These are phyloP conservation scores for Acronicta leporina DNA, from an alignment of 2,888 invertebrate genomes.

Conservation along the genomic window DNA sequence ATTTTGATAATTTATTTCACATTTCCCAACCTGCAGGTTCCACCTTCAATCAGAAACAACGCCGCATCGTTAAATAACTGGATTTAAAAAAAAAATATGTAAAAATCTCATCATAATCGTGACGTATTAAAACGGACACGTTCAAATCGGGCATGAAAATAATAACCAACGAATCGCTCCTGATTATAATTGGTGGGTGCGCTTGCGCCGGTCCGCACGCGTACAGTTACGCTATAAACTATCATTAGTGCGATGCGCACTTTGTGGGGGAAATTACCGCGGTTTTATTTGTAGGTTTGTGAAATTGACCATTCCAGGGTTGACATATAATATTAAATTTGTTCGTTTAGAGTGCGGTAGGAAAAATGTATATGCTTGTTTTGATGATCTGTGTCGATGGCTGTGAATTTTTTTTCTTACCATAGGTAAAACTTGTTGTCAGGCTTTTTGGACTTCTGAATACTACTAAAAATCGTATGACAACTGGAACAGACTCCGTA, in stretches of 20 bases:
- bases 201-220: slow-evolving; percentile 57
- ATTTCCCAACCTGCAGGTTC: slow-evolving; percentile 1
- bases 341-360: background rate
- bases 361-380: background rate
- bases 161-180: slow-evolving; percentile 70
- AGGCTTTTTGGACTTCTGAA: no score
- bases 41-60: slow-evolving; percentile 27
- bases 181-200: slow-evolving; percentile 75
- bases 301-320: slow-evolving; percentile 58
- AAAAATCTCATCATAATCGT: slow-evolving; percentile 47
- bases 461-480: no score
- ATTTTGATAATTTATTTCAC: slow-evolving; percentile 20
- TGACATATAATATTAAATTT: slow-evolving; percentile 28
- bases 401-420: no score
- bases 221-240: slow-evolving; percentile 67
- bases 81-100: slow-evolving; percentile 5
- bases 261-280: slow-evolving; percentile 63
- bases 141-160: slow-evolving; percentile 70
- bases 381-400: no score
- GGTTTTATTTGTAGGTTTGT: slow-evolving; percentile 70
- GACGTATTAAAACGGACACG: slow-evolving; percentile 60
- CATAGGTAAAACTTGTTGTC: no score
- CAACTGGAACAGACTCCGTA: no score
- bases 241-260: slow-evolving; percentile 68
- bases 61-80: slow-evolving; percentile 27